Evolutionary conservation across 2,113 vertebrate species (phyloP).

Genomic region (Caracal caracal): DNA sequence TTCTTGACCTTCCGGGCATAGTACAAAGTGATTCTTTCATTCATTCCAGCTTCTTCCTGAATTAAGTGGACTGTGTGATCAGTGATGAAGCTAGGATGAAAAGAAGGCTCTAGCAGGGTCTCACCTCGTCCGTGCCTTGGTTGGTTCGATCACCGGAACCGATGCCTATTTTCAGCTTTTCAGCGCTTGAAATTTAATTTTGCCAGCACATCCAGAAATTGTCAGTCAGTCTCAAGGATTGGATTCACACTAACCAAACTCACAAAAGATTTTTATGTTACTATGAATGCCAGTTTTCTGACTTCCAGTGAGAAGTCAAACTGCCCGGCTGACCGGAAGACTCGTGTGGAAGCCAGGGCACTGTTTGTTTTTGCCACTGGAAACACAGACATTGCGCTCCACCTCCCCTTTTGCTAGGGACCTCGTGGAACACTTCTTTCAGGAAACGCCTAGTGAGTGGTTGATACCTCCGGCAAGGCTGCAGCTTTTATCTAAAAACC

Average conservation of each 20-base stretch:
- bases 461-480: not conserved
- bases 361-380: slow-evolving; percentile 11
- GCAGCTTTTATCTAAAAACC: slow-evolving; percentile 23
- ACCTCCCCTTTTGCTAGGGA: not conserved
- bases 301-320: not conserved
- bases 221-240: not conserved
- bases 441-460: not conserved
- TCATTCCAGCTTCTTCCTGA: slow-evolving; percentile 38
- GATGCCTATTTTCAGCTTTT: not conserved
- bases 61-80: not conserved
- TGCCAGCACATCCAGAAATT: not conserved
- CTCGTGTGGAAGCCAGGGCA: not conserved
- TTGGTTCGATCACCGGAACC: slow-evolving; percentile 14
- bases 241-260: not conserved
- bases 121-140: not conserved
- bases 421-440: not conserved
- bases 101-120: not conserved
- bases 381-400: not conserved
- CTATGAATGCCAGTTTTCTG: not conserved
- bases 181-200: not conserved
- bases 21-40: slow-evolving; percentile 51
- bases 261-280: not conserved
- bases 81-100: not conserved
- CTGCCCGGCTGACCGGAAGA: not conserved
- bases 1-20: slow-evolving; percentile 53